Evolutionary conservation across 2,113 vertebrate species (phyloP).

Genomic region (Butorides virescens): DNA sequence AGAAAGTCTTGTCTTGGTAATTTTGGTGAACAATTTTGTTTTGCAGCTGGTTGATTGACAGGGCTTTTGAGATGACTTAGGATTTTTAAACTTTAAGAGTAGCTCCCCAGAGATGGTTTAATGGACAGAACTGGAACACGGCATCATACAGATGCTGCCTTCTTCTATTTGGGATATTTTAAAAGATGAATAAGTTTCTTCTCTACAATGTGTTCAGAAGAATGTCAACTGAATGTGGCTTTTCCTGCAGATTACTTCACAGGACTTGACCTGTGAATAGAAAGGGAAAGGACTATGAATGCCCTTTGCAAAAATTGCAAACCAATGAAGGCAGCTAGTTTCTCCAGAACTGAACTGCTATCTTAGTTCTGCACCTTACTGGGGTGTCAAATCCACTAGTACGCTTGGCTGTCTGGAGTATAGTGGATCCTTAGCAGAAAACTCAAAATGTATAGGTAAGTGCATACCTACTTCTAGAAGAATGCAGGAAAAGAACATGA

Average conservation of each 20-base stretch:
- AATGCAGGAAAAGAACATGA: background rate
- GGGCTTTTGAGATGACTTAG: background rate
- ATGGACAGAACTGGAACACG: background rate
- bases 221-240: background rate
- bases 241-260: background rate
- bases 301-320: background rate
- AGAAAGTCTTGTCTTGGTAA: background rate
- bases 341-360: background rate
- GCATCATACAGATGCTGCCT: background rate
- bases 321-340: background rate
- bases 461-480: background rate
- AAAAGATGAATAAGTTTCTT: background rate
- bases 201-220: background rate
- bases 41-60: background rate
- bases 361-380: background rate
- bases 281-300: background rate
- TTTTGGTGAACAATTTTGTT: background rate
- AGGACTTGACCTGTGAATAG: background rate
- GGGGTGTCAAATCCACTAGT: background rate
- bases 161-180: background rate
- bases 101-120: background rate
- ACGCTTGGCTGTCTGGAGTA: background rate
- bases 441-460: background rate
- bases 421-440: background rate
- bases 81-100: background rate